phyloP scores from a whole-genome alignment of 2,888 invertebrate species.

The Ornithoptera priamus region DNA sequence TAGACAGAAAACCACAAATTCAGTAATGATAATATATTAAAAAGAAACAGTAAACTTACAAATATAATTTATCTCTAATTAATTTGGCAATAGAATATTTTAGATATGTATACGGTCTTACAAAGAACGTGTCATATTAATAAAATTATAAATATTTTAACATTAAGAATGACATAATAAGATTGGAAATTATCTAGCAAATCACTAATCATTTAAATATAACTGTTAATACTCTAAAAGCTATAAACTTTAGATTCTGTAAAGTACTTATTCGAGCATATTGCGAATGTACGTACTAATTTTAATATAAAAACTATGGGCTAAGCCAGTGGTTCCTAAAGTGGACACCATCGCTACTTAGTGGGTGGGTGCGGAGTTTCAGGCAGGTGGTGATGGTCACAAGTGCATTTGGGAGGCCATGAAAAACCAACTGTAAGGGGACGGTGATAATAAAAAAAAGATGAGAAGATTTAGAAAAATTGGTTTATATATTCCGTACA shows the following conservation, averaged over 20 bases:
- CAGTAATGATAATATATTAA: slow-evolving; percentile 40
- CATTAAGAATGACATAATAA: slow-evolving; percentile 8
- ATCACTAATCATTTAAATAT: slow-evolving; percentile 20
- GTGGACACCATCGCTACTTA: no score
- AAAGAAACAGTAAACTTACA: slow-evolving; percentile 46
- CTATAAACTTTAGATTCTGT: neutral
- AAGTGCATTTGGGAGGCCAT: no score
- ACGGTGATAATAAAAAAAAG: no score
- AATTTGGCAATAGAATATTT: neutral
- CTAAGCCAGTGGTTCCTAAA: no score
- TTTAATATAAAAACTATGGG: no score
- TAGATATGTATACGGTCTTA: slow-evolving; percentile 22
- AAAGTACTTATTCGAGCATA: neutral
- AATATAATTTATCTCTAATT: slow-evolving; percentile 33
- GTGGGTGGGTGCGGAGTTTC: no score
- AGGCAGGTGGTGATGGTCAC: no score
- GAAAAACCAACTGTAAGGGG: no score
- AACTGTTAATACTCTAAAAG: slow-evolving; percentile 5
- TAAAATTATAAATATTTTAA: slow-evolving; percentile 11
- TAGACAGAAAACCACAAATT: slow-evolving; percentile 13
- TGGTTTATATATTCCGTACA: no score
- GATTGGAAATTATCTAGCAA: slow-evolving; percentile 24
- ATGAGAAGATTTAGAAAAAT: no score
- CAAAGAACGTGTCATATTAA: slow-evolving; percentile 1
- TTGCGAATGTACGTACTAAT: no score